Evolutionary conservation across 2,888 invertebrate species (phyloP).

Genomic region (Labia minor): DNA sequence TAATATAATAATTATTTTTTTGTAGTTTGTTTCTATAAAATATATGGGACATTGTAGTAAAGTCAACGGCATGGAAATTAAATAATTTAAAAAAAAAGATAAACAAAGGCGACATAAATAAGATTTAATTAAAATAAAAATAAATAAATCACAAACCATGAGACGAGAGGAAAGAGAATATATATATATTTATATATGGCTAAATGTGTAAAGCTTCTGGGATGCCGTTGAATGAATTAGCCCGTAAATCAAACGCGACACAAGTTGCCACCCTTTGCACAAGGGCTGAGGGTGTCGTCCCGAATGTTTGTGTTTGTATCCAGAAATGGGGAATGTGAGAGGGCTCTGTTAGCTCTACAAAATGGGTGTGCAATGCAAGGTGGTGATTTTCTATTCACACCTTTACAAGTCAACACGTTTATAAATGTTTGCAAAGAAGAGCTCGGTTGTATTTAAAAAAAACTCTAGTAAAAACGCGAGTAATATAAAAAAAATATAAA

Average conservation of each 20-base stretch:
- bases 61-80: constrained; percentile 2
- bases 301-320: background rate
- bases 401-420: constrained; percentile 13
- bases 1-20: no score
- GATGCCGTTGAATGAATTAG: background rate
- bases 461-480: no score
- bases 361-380: background rate
- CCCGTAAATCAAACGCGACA: constrained; percentile 3
- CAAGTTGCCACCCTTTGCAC: no score
- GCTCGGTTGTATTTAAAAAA: no score
- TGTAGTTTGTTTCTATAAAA: background rate
- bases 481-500: no score
- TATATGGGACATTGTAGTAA: background rate
- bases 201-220: background rate
- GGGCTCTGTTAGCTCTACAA: background rate
- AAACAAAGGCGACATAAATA: constrained; percentile 13
- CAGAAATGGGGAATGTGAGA: background rate
- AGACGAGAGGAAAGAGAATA: background rate
- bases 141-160: constrained; percentile 9
- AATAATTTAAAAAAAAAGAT: background rate
- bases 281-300: background rate
- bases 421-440: background rate
- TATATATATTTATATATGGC: background rate
- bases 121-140: constrained; percentile 4
- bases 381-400: constrained; percentile 1